Evolutionary conservation across 1,140 invertebrate species (phyloP), one percentile per base, ranked within the genome.

Genomic region (Solenopsis fugax): DNA sequence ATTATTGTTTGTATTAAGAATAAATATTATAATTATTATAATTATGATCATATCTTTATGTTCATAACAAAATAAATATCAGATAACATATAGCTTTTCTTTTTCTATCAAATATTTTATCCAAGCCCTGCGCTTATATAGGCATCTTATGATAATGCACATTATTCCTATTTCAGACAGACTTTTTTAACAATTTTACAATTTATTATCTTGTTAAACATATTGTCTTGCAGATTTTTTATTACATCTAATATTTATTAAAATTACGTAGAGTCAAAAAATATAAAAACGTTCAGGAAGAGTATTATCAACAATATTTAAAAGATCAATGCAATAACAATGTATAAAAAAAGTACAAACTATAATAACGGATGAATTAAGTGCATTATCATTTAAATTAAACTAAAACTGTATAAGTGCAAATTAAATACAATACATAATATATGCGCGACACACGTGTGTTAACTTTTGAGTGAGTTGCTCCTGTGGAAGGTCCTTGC

Each of bases 1-100:
- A 94, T 92, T 95, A 94, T 94, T 93, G 90, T 95, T 95, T 95
- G 89, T 95, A 95, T 92, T 93, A 95, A 93, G 87, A 94, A 92
- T 94, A 94, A 93, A 94, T 93, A 95, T 93, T 93, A 90, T 94
- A 93, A 95, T 93, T 93, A 93, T 93, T 90, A 89, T 94, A 92
- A 94, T 93, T 93, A 93, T 92, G 41, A 80, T 16, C n/a, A 56
- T 90, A 93, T 91, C 89, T 93, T 93, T 88, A 93, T 93, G 92
- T 94, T 94, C 91, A 92, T 94, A 95, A 94, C 93, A 95, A 95
- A 95, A 95, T 95, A 95, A 94, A 95, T 95, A 94, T 94, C 94
- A 94, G 93, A 93, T 93, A 95, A 95, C 93, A 93, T 93, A 94
- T 93, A 95, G 93, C 88, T 18, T 34, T 54, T 78, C 41, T 41